Evolutionary conservation across 92 coral and sea anemone genomes (phyloP).

Genomic region (Zoanthus sansibaricus): DNA sequence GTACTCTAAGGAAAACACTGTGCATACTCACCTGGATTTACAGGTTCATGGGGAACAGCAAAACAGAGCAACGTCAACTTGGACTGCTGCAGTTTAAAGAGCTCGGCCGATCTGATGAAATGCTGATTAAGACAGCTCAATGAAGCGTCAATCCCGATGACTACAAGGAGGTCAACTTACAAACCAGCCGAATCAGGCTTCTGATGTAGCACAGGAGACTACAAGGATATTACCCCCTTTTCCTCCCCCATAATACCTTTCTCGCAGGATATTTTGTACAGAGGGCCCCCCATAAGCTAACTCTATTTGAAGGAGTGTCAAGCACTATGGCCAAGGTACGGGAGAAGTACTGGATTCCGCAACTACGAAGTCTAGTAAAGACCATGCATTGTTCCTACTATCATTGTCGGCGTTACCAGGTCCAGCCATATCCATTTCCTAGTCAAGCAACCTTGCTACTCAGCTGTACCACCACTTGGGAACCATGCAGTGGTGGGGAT

Average conservation of each 20-base stretch:
- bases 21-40: slow-evolving; percentile 7
- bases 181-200: neutral
- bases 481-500: slow-evolving; percentile 50
- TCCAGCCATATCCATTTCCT: slow-evolving; percentile 5
- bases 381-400: neutral
- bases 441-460: slow-evolving; percentile 39
- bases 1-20: slow-evolving; percentile 16
- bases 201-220: slow-evolving; percentile 43
- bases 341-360: slow-evolving; percentile 49
- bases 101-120: slow-evolving; percentile 13
- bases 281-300: slow-evolving; percentile 33
- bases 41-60: slow-evolving; percentile 18
- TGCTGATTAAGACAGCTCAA: neutral
- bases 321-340: slow-evolving; percentile 47
- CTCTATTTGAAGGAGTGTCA: slow-evolving; percentile 42
- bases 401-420: slow-evolving; percentile 3
- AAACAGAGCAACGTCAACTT: neutral
- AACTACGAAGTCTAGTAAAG: slow-evolving; percentile 19
- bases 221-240: slow-evolving; percentile 44
- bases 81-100: slow-evolving; percentile 15
- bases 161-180: slow-evolving; percentile 28
- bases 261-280: slow-evolving; percentile 14
- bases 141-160: neutral
- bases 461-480: slow-evolving; percentile 23
- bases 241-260: slow-evolving; percentile 33